Percentiles rank a stretch among this genome's conserved stretches.
Conservation (phyloP, 1,140 invertebrate species). For the Anastrepha obliqua region DNA sequence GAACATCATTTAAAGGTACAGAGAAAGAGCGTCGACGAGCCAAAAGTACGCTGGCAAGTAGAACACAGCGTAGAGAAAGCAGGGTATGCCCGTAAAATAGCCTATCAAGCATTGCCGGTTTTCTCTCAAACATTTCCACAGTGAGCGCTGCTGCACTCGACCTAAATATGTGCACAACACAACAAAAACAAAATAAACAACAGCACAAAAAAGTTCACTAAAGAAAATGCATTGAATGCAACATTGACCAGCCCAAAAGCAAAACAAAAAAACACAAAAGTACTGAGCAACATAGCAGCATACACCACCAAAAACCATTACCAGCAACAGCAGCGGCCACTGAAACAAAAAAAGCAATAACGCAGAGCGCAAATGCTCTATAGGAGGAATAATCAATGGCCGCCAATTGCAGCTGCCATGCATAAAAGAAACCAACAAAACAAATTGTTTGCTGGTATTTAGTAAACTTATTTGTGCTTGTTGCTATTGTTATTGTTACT, state of each 20-base stretch:
- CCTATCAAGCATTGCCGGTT: neutral
- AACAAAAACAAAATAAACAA: constrained; percentile 32
- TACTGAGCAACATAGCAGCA: neutral
- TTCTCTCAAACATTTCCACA: constrained; percentile 50
- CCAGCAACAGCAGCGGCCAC: neutral
- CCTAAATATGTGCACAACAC: constrained; percentile 20
- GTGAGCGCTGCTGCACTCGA: constrained; percentile 29
- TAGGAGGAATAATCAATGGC: constrained; percentile 28
- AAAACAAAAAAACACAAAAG: neutral
- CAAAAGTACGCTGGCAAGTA: neutral
- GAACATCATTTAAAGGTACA: neutral
- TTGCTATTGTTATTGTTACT: neutral
- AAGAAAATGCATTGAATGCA: constrained; percentile 21
- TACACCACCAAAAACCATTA: neutral
- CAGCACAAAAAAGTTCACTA: constrained; percentile 15
- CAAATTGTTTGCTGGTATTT: neutral
- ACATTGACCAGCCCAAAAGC: neutral
- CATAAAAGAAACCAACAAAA: neutral
- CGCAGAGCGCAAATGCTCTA: neutral
- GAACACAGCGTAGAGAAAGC: neutral
- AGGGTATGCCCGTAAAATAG: constrained; percentile 50
- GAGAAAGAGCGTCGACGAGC: neutral
- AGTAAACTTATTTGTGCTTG: constrained; percentile 4
- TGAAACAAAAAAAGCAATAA: neutral
- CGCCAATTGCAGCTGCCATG: neutral